Conservation (phyloP, 2,113 vertebrate species). For the Apodemus speciosus region DNA sequence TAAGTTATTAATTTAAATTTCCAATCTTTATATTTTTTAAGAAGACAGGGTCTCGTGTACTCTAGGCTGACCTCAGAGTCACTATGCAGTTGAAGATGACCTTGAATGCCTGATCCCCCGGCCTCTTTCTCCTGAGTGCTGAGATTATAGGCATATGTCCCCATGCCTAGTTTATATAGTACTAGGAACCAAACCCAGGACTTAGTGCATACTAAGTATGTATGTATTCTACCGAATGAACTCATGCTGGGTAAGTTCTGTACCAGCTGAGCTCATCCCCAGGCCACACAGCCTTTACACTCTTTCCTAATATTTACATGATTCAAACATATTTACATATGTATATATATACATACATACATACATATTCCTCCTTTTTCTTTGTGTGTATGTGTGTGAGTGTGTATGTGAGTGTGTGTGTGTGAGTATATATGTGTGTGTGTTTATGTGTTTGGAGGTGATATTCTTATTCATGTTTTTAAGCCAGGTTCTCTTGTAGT, state of each 20-base stretch:
- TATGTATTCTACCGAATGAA: background rate
- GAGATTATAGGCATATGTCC: background rate
- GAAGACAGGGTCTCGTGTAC: background rate
- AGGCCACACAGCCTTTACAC: background rate
- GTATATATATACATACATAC: no score
- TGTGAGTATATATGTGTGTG: no score
- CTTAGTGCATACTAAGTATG: background rate
- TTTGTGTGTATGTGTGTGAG: no score
- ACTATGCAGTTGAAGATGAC: background rate
- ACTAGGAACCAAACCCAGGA: background rate
- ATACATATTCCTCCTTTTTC: background rate
- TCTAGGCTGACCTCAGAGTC: background rate
- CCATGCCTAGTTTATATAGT: background rate
- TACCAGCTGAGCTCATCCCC: background rate
- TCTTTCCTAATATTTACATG: background rate
- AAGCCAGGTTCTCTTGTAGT: background rate
- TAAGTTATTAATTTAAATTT: slow-evolving; percentile 9
- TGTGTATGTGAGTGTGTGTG: no score
- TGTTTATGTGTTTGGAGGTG: no score
- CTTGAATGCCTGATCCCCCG: background rate
- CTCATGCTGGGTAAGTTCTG: background rate
- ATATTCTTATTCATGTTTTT: background rate
- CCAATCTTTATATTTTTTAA: background rate
- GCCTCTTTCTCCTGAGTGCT: background rate
- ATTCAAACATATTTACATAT: no score